Conservation (phyloP, 2,113 vertebrate species). For the Sarotherodon lohbergeri region DNA sequence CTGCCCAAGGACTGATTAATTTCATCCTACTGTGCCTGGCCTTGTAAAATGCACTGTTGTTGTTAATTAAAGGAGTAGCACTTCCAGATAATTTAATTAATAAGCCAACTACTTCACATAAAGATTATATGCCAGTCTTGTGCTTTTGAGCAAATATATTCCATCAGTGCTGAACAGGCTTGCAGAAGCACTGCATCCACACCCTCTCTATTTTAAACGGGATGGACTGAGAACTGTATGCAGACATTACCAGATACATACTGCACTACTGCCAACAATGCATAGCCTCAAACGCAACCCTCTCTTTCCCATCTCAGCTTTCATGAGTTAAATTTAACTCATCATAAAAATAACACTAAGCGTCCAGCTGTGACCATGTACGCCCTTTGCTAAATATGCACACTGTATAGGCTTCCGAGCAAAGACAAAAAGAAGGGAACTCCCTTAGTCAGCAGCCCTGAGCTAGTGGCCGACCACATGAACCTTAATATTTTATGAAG, state of each 20-base stretch:
- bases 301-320: constrained; percentile 12
- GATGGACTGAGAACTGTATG: background rate
- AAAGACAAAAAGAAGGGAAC: background rate
- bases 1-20: background rate
- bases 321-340: constrained; percentile 35
- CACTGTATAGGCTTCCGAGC: background rate
- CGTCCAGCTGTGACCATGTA: constrained; percentile 29
- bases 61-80: background rate
- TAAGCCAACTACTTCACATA: background rate
- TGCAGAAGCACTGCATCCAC: constrained; percentile 3
- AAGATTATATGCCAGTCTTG: background rate
- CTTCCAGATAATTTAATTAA: background rate
- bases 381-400: background rate
- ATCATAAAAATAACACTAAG: constrained; percentile 13
- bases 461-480: constrained; percentile 22
- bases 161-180: background rate
- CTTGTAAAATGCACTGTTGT: background rate
- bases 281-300: constrained; percentile 1
- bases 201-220: constrained; percentile 36
- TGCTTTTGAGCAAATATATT: background rate
- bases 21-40: background rate
- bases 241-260: constrained; percentile 25
- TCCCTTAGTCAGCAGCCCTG: constrained; percentile 38
- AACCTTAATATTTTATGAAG: constrained; percentile 10
- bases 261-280: background rate